phyloP scores from a whole-genome alignment of 2,888 invertebrate genomes.

The Baccha elongata region DNA sequence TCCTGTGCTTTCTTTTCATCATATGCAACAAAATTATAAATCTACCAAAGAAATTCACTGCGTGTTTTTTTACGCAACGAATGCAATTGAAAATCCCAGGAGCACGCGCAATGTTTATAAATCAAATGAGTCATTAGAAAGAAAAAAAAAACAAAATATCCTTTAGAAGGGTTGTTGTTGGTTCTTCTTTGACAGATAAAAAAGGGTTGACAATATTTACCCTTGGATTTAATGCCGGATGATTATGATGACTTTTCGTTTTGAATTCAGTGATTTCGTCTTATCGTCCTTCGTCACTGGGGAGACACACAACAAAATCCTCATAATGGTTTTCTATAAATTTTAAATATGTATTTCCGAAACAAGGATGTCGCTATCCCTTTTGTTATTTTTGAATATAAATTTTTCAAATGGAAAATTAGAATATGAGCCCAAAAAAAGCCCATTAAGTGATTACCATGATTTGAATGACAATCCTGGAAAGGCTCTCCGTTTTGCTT shows the following conservation, averaged over 20 bases:
- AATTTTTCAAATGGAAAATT: slow-evolving; percentile 33
- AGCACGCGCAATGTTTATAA: slow-evolving; percentile 42
- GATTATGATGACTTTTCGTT: slow-evolving; percentile 43
- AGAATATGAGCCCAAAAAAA: slow-evolving; percentile 15
- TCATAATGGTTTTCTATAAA: slow-evolving; percentile 33
- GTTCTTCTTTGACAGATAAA: slow-evolving; percentile 1
- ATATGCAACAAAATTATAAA: slow-evolving; percentile 3
- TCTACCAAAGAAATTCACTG: too few species aligned
- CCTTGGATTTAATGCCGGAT: slow-evolving; percentile 50
- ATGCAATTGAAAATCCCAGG: slow-evolving; percentile 51
- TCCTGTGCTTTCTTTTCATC: slow-evolving; percentile 34
- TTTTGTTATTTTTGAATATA: slow-evolving; percentile 14
- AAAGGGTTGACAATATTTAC: slow-evolving; percentile 52
- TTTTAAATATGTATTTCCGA: slow-evolving; percentile 40
- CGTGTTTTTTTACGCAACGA: slow-evolving; percentile 61
- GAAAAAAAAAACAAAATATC: slow-evolving; percentile 21
- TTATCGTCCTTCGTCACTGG: background rate
- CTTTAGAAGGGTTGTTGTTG: slow-evolving; percentile 28
- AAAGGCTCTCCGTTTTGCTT: slow-evolving; percentile 1
- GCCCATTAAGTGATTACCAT: slow-evolving; percentile 20
- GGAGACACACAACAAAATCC: slow-evolving; percentile 1
- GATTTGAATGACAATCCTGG: slow-evolving; percentile 4
- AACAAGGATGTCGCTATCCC: background rate
- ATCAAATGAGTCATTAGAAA: slow-evolving; percentile 35
- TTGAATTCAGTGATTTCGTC: slow-evolving; percentile 9